Evolutionary conservation across 92 coral and sea anemone genomes (phyloP).

Genomic region (Zoanthus sociatus): DNA sequence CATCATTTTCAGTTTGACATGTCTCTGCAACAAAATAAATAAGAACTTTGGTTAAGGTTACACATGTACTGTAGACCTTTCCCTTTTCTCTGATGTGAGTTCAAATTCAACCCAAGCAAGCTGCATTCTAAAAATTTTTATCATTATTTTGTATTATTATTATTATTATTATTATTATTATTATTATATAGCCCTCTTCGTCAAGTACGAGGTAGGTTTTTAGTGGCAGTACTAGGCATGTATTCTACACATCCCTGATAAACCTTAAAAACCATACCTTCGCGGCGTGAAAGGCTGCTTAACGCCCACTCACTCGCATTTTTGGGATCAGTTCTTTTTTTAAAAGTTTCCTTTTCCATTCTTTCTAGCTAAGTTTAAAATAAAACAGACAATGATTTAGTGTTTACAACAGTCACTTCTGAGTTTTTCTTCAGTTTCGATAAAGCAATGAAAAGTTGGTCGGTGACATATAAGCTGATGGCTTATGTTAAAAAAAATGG

Average conservation of each 20-base stretch:
- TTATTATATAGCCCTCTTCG: constrained; percentile 29
- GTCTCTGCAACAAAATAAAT: constrained; percentile 48
- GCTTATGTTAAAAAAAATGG: too few relatives aligned
- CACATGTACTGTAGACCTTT: constrained; percentile 51
- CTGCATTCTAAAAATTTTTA: too few relatives aligned
- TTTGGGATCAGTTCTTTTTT: neutral
- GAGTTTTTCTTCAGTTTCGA: too few relatives aligned
- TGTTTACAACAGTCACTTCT: too few relatives aligned
- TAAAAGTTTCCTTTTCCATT: neutral
- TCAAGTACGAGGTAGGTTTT: constrained; percentile 53
- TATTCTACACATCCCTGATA: neutral
- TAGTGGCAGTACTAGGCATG: constrained; percentile 56
- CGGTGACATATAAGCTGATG: too few relatives aligned
- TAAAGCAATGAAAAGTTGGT: too few relatives aligned
- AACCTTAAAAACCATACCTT: constrained; percentile 30
- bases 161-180: too few relatives aligned
- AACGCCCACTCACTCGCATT: neutral
- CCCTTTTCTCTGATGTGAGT: constrained; percentile 11
- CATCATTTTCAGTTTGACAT: constrained; percentile 50
- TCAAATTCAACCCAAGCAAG: too few relatives aligned
- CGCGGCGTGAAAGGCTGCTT: neutral
- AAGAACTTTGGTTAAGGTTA: neutral
- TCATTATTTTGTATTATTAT: too few relatives aligned
- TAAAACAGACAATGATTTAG: too few relatives aligned
- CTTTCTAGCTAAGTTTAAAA: neutral